A percentile compares a stretch with the other conserved stretches of the same genome.
Evolutionary conservation across 2,888 invertebrate genomes (phyloP).

Genomic region (Xanthorhoe spadicearia): DNA sequence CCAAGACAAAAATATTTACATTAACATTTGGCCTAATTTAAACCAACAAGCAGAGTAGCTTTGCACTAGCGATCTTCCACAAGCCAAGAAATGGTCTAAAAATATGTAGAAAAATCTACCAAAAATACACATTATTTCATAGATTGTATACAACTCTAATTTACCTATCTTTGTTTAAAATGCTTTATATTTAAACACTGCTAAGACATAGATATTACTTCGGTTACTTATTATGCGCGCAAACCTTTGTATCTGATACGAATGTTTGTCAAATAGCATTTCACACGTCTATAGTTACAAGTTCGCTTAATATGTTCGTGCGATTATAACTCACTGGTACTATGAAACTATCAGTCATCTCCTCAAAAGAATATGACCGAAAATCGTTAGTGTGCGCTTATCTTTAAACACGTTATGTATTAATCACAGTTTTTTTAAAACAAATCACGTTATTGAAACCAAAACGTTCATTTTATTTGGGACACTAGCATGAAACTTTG

Average conservation of each 20-base stretch:
- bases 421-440: not conserved
- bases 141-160: no score
- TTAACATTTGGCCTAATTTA: not conserved
- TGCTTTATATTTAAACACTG: not conserved
- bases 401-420: not conserved
- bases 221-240: no score
- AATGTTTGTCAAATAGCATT: no score
- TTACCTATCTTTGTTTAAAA: not conserved
- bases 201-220: no score
- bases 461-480: not conserved
- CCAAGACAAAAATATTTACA: not conserved
- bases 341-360: not conserved
- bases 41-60: not conserved
- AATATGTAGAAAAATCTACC: not conserved
- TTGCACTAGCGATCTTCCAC: not conserved
- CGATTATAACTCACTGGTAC: no score
- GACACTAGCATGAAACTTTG: not conserved
- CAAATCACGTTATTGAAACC: not conserved
- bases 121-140: not conserved
- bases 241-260: no score
- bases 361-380: not conserved
- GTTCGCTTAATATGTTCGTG: no score
- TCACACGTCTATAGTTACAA: no score
- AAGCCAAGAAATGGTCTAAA: not conserved
- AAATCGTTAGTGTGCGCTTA: conserved; percentile 1